Evolutionary conservation across 2,888 invertebrate genomes (phyloP), one percentile per base, ranked within the genome.

Genomic region (Pseudococcus longispinus): DNA sequence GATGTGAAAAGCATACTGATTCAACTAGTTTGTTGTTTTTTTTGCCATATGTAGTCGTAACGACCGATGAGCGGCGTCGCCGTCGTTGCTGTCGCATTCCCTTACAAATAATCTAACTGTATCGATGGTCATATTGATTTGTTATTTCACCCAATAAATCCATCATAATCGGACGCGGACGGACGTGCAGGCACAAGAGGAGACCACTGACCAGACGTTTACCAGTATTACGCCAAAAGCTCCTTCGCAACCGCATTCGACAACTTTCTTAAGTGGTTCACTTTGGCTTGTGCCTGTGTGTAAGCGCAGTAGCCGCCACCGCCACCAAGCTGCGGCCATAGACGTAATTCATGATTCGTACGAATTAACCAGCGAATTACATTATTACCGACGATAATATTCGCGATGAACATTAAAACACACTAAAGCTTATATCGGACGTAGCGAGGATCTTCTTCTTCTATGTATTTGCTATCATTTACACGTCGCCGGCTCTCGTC

Each of bases 71-170:
- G 23, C 60, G 60, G 51, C 51, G n/a, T 46, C 44, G 44, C 44
- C 77, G 37, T 20, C 32, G 32, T 13, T 42, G 42, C 77, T 8
- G 42, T 70, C 70, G 70, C 70, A 26, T 70, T 70, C 70, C 8
- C 70, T 70, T 86, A 80, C 86, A 86, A 86, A 86, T 86, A 86
- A 86, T 80, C 29, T 80, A 86, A 86, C 86, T 86, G 86, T 86
- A 86, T 86, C 86, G 86, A 77, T 46, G 44, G 77, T 29, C 29
- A 42, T 80, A 80, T 42, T 80, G 32, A 42, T 80, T 80, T 80
- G 37, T 80, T 42, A 42, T 80, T 80, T 80, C 77, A 80, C 77
- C 77, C 77, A 80, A 42, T 80, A 80, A 80, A 80, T 80, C 70
- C 29, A 70, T 70, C 70, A 70, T 70, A 70, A 70, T 70, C 70